A percentile compares a stretch with the other conserved stretches of the same genome.
phyloP scores from a whole-genome alignment of 2,797 vertebrate genomes.

The Diglossa cyanea region DNA sequence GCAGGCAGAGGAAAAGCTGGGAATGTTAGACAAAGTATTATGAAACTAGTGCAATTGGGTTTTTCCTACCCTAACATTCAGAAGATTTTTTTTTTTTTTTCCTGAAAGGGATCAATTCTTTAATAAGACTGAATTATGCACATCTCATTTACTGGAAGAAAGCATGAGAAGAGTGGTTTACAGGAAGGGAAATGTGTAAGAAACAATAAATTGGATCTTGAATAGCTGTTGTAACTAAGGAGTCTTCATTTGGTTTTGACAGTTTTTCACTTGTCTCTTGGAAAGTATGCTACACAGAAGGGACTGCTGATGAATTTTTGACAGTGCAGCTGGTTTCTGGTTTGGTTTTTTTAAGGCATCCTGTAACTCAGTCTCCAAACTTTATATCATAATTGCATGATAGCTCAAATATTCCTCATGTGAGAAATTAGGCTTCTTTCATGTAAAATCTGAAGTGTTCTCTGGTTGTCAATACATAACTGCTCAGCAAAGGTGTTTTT shows the following conservation, averaged over 20 bases:
- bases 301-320: conserved; percentile 27
- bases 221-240: conserved; percentile 1
- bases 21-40: not conserved
- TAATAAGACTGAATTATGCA: conserved; percentile 38
- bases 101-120: conserved; percentile 23
- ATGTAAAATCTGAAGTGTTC: not conserved
- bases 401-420: not conserved
- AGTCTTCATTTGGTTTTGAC: conserved; percentile 24
- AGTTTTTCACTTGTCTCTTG: conserved; percentile 17
- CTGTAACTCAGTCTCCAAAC: not conserved
- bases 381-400: not conserved
- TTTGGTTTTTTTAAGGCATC: not conserved
- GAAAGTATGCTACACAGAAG: not conserved
- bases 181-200: not conserved
- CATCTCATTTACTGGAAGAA: conserved; percentile 52
- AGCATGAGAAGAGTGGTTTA: conserved; percentile 32
- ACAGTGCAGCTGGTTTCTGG: not conserved
- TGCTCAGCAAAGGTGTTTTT: not conserved
- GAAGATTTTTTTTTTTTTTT: not conserved
- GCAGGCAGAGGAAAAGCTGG: not conserved
- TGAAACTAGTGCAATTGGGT: not conserved
- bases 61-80: not conserved
- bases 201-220: conserved; percentile 19
- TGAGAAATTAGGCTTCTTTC: not conserved
- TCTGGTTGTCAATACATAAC: not conserved